These are phyloP conservation scores for Papilio helenus DNA, from an alignment of 1,140 invertebrate species.

Conservation along the genomic window DNA sequence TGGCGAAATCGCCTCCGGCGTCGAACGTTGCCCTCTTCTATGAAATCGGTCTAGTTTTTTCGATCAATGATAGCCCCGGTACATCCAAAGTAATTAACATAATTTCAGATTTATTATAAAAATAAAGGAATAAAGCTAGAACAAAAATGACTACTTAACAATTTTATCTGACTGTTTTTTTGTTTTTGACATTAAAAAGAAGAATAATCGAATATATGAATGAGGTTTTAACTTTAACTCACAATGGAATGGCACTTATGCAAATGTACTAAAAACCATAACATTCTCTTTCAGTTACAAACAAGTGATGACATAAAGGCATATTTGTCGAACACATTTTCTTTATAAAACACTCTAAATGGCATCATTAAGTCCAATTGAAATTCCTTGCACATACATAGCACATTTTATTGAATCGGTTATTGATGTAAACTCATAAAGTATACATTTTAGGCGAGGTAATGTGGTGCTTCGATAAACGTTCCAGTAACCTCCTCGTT, in stretches of 20 bases:
- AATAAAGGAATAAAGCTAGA: background rate
- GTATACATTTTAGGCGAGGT: background rate
- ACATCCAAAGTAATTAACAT: conserved; percentile 14
- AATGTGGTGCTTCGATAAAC: background rate
- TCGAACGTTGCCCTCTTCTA: conserved; percentile 50
- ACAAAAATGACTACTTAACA: background rate
- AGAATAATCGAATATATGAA: background rate
- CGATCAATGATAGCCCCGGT: background rate
- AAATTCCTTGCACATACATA: background rate
- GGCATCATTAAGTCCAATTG: background rate
- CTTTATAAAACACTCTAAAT: background rate
- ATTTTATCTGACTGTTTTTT: no score
- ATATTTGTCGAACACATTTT: background rate
- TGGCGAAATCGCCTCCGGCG: conserved; percentile 40
- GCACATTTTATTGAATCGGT: conserved; percentile 12
- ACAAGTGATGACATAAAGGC: background rate
- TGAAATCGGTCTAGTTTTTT: conserved; percentile 52
- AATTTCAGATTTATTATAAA: background rate
- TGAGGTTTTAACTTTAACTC: background rate
- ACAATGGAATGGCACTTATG: background rate
- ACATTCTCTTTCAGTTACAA: background rate
- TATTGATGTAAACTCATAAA: conserved; percentile 10
- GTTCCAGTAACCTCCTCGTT: conserved; percentile 4
- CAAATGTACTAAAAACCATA: background rate
- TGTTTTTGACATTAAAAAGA: background rate